Base-by-base conservation (phyloP, 2,888 invertebrate species). In the Eledona agricola region DNA sequence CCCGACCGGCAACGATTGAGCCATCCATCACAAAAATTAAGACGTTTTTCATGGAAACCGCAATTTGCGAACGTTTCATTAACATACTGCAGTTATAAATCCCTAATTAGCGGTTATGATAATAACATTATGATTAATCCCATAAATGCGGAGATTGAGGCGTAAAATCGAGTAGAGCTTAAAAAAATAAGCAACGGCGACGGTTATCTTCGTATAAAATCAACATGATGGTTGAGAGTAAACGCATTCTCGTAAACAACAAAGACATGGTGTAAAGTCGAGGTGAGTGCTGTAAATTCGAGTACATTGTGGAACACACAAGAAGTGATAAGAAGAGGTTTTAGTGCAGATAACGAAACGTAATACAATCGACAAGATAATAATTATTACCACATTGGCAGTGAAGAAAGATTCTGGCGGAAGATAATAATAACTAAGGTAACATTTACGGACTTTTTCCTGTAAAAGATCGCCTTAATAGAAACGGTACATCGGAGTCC, bases 401-500 rank as follows among this genome's bases (percentile, higher is more conserved):
- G 13, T n/a, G 6, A 31, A 6, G 31, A 31, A n/a, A 19, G 35
- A 35, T 35, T 35, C 12, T 20, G 11, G 11, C 22, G 9, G 2
- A 6, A 35, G 35, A 35, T 20, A 32, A 17, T 16, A 2, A 9
- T 4, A 7, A 12, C 7, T n/a, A n/a, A 31, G 15, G 15, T 7
- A 31, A 31, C 15, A 31, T 16, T 29, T 13, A 4, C 16, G 17
- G 19, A n/a, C 15, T 31, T 37, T 37, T 23, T 37, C 25, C 12
- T 9, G 2, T 9, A 22, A 13, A 37, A 20, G 3, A 10, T 13
- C 13, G 25, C 6, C 12, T 20, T 37, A 37, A 37, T 37, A 12
- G 37, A 37, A 37, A 37, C 37, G 37, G 37, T 37, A 37, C 11
- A 37, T 15, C 15, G 37, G n/a, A 13, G 25, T 22, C 13, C 15